These are phyloP conservation scores for Sitta europaea DNA, from an alignment of 2,113 vertebrate species.

Conservation along the genomic window DNA sequence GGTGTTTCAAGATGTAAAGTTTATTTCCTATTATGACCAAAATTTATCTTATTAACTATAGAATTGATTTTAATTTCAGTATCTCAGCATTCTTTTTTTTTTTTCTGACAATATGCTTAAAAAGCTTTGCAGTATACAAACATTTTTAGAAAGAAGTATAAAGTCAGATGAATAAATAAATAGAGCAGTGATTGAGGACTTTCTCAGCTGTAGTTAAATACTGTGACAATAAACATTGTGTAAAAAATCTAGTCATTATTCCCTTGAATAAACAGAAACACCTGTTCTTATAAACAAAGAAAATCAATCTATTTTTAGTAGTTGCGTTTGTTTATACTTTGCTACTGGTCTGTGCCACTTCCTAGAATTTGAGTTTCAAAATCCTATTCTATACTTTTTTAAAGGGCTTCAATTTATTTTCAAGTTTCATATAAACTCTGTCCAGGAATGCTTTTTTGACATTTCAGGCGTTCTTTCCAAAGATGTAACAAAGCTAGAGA, in stretches of 20 bases:
- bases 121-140: not conserved
- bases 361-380: not conserved
- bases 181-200: not conserved
- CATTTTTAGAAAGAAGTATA: not conserved
- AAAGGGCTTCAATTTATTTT: not conserved
- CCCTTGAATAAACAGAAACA: conserved; percentile 4
- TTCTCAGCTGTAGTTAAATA: not conserved
- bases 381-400: not conserved
- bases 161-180: not conserved
- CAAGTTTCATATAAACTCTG: not conserved
- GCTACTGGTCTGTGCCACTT: not conserved
- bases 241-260: conserved; percentile 9
- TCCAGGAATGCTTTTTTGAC: not conserved
- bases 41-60: not conserved
- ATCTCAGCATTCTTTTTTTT: not conserved
- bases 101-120: not conserved
- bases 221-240: not conserved
- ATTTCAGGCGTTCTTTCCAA: not conserved
- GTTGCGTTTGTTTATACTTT: not conserved
- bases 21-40: not conserved
- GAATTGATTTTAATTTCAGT: not conserved
- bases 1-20: not conserved
- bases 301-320: conserved; percentile 2
- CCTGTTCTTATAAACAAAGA: not conserved
- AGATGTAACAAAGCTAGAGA: not conserved